Evolutionary conservation across 2,797 vertebrate species (phyloP).

Genomic region (Protosalanx chinensis): DNA sequence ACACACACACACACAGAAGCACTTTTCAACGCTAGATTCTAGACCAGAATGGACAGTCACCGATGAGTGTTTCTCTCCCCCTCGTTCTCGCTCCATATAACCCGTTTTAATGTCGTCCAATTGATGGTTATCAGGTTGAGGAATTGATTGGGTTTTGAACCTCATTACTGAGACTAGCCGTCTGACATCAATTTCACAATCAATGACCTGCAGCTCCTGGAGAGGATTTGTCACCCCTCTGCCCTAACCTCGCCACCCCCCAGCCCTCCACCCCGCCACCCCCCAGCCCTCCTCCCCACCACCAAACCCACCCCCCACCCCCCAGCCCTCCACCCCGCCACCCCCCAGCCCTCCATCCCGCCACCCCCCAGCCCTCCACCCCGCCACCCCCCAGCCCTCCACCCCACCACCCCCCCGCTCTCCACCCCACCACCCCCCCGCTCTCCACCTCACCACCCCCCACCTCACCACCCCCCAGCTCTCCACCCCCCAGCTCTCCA

Average conservation of each 20-base stretch:
- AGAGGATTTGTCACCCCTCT: not conserved
- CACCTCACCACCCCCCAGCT: not conserved
- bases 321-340: no score
- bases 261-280: no score
- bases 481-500: no score
- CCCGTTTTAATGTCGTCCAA: conserved; percentile 22
- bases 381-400: no score
- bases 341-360: no score
- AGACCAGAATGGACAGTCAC: not conserved
- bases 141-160: conserved; percentile 29
- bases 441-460: no score
- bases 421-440: no score
- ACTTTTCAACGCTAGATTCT: not conserved
- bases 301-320: no score
- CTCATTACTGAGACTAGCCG: not conserved
- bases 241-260: not conserved
- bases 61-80: not conserved
- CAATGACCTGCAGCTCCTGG: conserved; percentile 1
- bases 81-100: conserved; percentile 6
- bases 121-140: conserved; percentile 24
- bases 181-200: conserved; percentile 17
- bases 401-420: no score
- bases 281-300: no score
- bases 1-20: conserved; percentile 1
- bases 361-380: not conserved